Evolutionary conservation across 1,140 invertebrate genomes (phyloP), one percentile per base, ranked within the genome.

Genomic region (Drosophila bocqueti): DNA sequence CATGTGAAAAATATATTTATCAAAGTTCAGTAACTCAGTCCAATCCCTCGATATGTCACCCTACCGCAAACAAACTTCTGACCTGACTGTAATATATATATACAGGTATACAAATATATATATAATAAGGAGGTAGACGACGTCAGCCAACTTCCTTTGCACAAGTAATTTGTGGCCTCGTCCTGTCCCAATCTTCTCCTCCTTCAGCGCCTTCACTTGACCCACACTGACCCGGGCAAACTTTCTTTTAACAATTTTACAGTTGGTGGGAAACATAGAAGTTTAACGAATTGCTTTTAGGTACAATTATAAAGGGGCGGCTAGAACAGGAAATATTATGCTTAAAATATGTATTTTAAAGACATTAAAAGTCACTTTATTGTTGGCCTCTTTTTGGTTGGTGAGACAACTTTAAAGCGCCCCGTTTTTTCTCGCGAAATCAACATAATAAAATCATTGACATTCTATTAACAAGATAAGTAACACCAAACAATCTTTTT

Each of bases 121-220:
- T 76, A 21, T 3, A 55, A 36, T 52, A 50, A 9, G 16, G 8
- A 29, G 15, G 16, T n/a, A 36, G 26, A 61, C 31, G 26, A 50
- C 21, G 64, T 62, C 52, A 45, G 38, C 72, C 47, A 76, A 76
- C 74, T 76, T 76, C 55, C 38, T 76, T 76, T 63, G 49, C 73
- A 57, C 74, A 61, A 68, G 50, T 65, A 77, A 77, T 42, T 77
- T 77, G 57, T 61, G 54, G 34, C 47, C 63, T 26, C 29, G 29
- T 15, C 24, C 38, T 9, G 5, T n/a, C 16, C 49, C 63, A 18
- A 21, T 16, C n/a, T 26, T 15, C 24, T 18, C 16, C 46, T 45
- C 11, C 15, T 21, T 15, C 13, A n/a, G 2, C 21, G 10, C 16
- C 45, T 43, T 72, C 24, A 34, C 74, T 50, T 77, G 75, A 77